Base-by-base conservation (phyloP, 2,797 vertebrate genomes). In the Aselliscus stoliczkanus region DNA sequence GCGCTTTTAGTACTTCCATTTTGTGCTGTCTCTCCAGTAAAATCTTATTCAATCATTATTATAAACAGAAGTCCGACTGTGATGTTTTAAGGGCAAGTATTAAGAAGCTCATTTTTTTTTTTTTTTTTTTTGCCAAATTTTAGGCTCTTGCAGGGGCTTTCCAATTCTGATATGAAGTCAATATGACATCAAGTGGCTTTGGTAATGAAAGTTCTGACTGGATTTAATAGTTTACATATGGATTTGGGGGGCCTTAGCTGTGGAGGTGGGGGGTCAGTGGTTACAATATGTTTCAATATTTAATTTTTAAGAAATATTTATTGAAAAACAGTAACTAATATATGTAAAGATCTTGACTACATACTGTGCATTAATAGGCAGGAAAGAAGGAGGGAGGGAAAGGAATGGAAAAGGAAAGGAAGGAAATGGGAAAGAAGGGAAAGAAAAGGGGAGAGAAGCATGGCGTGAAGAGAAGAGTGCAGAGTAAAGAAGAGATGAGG, bases 171-270 rank as follows among this genome's bases (percentile, higher is more conserved):
- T 67, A 27, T 73, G 79, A 95, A 88, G 79, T 93, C 77, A 54
- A 34, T 56, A 14, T 95, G 73, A 52, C 62, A 82, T 88, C 93
- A 93, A 75, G 86, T 96, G 92, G 83, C 44, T 86, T 86, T 79
- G 64, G 42, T n/a, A 65, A 58, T 80, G 79, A 52, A 88, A 65
- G 27, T 31, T 67, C 58, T 64, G n/a, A 31, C 34, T 65, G 34
- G 37, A 79, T 97, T 96, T 58, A 34, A 72, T 34, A 9, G 0
- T n/a, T 20, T 47, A 17, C 31, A 29, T 42, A 34, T 92, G 54
- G 52, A 73, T 84, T 64, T 50, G 52, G n/a, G 20, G 52, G 37
- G 70, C 52, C 67, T 60, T 62, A 14, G 18, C 14, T 29, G 11
- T 65, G 20, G 67, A 58, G 70, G 34, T 29, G 9, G 58, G 27